These are phyloP conservation scores for Prunella fulvescens DNA, from an alignment of 2,113 vertebrate species.

Conservation along the genomic window DNA sequence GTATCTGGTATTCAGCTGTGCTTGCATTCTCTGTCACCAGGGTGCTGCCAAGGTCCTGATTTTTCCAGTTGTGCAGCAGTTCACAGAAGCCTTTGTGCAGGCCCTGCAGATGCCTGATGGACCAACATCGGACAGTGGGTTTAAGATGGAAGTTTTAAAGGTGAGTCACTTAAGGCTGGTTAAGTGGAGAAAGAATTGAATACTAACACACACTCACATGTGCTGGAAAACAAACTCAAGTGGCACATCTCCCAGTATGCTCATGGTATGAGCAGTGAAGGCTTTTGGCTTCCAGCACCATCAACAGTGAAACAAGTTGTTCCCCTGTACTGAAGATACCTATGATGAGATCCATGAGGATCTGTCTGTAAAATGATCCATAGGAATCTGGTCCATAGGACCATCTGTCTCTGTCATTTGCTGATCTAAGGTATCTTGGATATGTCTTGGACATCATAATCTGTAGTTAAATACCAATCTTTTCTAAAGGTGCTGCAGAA, in stretches of 20 bases:
- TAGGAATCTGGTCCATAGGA: background rate
- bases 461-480: background rate
- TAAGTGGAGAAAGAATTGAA: background rate
- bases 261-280: background rate
- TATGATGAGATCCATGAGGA: background rate
- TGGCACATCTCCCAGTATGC: background rate
- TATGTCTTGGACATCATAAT: background rate
- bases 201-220: background rate
- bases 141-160: conserved; percentile 98
- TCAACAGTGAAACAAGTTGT: background rate
- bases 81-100: conserved; percentile 95
- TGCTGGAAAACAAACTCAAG: background rate
- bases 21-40: conserved; percentile 63
- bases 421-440: background rate
- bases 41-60: conserved; percentile 94
- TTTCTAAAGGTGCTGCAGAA: background rate
- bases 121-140: conserved; percentile 90
- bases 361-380: background rate
- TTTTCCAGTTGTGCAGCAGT: conserved; percentile 97
- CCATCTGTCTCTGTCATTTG: background rate
- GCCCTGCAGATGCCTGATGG: conserved; percentile 95
- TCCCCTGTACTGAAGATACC: background rate
- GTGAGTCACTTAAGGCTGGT: conserved; percentile 55
- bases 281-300: background rate
- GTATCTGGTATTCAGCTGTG: background rate